These are phyloP conservation scores for Drosophila rellima DNA, from an alignment of 2,888 invertebrate species.

Conservation along the genomic window DNA sequence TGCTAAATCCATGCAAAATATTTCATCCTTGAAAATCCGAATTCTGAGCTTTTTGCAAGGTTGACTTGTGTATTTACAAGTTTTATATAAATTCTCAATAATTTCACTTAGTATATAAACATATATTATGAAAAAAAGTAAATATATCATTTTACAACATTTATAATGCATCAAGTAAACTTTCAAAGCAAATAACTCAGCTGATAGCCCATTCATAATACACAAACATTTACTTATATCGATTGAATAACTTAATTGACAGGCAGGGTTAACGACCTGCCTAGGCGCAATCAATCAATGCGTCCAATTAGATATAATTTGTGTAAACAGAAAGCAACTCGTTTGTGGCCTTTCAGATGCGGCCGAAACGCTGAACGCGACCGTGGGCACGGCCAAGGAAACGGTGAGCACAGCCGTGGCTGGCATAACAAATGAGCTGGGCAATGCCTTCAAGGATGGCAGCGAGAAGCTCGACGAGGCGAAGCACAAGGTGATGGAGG, in stretches of 20 bases:
- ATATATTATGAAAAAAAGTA: too few species aligned
- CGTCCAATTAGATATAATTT: slow-evolving; percentile 13
- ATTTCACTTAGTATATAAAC: too few species aligned
- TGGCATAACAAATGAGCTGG: slow-evolving; percentile 78
- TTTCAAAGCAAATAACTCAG: background rate
- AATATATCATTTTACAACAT: background rate
- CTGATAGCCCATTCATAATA: background rate
- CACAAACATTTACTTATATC: slow-evolving; percentile 12
- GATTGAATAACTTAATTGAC: slow-evolving; percentile 12
- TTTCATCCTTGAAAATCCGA: too few species aligned
- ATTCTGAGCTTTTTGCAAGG: too few species aligned
- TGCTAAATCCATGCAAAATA: too few species aligned
- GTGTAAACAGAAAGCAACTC: slow-evolving; percentile 17
- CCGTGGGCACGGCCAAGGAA: slow-evolving; percentile 81
- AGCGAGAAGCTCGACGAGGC: slow-evolving; percentile 73
- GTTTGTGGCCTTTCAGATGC: slow-evolving; percentile 64
- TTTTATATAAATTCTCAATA: too few species aligned
- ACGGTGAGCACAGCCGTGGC: slow-evolving; percentile 77
- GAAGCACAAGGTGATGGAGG: slow-evolving; percentile 77
- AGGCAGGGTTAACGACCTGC: slow-evolving; percentile 15
- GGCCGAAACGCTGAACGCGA: slow-evolving; percentile 65
- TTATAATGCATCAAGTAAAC: background rate
- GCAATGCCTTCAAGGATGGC: slow-evolving; percentile 76
- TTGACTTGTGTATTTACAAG: too few species aligned
- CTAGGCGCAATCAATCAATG: slow-evolving; percentile 14